These are phyloP conservation scores for Theretra japonica DNA, from an alignment of 2,888 invertebrate species.

Conservation along the genomic window DNA sequence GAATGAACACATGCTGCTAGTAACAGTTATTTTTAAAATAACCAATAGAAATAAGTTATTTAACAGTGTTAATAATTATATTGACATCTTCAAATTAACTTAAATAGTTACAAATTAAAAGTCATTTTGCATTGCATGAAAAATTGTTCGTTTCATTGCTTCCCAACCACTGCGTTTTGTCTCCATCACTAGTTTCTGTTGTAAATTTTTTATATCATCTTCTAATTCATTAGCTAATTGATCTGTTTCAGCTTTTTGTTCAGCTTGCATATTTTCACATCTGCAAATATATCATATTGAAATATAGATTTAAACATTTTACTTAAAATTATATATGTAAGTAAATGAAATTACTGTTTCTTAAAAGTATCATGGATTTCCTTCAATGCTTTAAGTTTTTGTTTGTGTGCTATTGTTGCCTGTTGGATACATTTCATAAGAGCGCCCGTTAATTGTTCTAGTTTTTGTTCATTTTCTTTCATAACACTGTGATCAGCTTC, in stretches of 20 bases:
- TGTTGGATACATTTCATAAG: slow-evolving; percentile 72
- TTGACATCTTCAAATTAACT: not conserved
- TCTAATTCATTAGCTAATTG: slow-evolving; percentile 68
- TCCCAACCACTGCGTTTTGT: slow-evolving; percentile 72
- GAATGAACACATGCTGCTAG: no score
- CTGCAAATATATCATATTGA: slow-evolving; percentile 48
- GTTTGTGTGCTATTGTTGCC: slow-evolving; percentile 63
- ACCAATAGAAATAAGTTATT: no score
- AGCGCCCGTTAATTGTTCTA: slow-evolving; percentile 66
- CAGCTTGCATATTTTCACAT: slow-evolving; percentile 65
- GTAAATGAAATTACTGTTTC: slow-evolving; percentile 58
- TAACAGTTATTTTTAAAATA: no score
- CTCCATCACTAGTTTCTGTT: slow-evolving; percentile 69
- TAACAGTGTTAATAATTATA: no score
- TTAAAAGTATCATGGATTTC: slow-evolving; percentile 63
- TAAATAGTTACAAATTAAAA: slow-evolving; percentile 47
- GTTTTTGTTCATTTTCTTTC: slow-evolving; percentile 73
- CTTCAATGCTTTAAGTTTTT: slow-evolving; percentile 64
- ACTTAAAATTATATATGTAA: no score
- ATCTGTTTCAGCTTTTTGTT: slow-evolving; percentile 61
- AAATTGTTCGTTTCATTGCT: slow-evolving; percentile 64
- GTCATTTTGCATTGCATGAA: slow-evolving; percentile 73
- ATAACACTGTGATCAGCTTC: slow-evolving; percentile 67
- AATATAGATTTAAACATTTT: not conserved
- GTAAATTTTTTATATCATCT: slow-evolving; percentile 66